phyloP scores from a whole-genome alignment of 2,888 invertebrate genomes.

The Amblyjoppa fuscipennis region DNA sequence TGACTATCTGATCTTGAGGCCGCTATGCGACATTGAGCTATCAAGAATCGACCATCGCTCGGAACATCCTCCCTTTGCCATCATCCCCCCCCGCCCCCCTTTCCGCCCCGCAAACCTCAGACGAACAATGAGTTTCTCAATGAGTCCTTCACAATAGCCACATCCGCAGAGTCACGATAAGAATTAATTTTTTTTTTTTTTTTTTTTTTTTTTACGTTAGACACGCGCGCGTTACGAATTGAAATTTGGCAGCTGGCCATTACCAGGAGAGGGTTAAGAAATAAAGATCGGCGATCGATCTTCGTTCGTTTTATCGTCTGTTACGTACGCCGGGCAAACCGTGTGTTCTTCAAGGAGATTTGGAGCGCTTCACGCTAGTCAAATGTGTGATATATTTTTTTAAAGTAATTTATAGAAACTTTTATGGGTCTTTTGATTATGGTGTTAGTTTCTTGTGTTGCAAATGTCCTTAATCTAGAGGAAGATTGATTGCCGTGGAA shows the following conservation, averaged over 20 bases:
- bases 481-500: too few relatives aligned
- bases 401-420: too few relatives aligned
- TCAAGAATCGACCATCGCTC: constrained; percentile 44
- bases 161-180: constrained; percentile 36
- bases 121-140: constrained; percentile 61
- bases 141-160: constrained; percentile 41
- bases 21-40: constrained; percentile 65
- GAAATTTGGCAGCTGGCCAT: constrained; percentile 37
- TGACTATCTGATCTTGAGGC: constrained; percentile 56
- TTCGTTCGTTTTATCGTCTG: constrained; percentile 37
- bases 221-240: constrained; percentile 8
- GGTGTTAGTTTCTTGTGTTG: too few relatives aligned
- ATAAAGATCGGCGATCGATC: constrained; percentile 9
- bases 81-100: not conserved
- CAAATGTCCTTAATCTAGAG: too few relatives aligned
- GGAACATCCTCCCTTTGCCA: constrained; percentile 6
- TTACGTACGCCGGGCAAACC: too few relatives aligned
- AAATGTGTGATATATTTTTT: too few relatives aligned
- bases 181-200: constrained; percentile 15
- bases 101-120: not conserved
- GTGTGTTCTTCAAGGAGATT: too few relatives aligned
- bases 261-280: constrained; percentile 26
- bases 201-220: not conserved
- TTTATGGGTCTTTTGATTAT: too few relatives aligned
- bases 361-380: too few relatives aligned